Conservation (phyloP, 2,888 invertebrate genomes). For the Drosophila infuscata region DNA sequence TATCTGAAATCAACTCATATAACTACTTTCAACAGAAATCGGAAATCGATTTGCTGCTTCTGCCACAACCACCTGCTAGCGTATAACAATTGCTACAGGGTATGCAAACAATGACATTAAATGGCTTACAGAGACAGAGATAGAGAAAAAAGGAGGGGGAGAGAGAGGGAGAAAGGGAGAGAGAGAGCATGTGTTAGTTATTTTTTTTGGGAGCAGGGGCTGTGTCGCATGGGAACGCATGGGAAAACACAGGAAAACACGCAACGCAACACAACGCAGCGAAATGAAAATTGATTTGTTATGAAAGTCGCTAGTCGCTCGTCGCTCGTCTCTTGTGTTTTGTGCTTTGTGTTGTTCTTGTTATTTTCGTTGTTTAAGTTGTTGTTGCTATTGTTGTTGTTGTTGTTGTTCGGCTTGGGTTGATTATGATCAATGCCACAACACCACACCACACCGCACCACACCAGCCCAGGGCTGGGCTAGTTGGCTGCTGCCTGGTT, state of each 20-base stretch:
- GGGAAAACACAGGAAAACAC: constrained; percentile 43
- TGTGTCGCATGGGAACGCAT: constrained; percentile 37
- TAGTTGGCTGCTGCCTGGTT: not conserved
- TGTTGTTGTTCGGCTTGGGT: constrained; percentile 13
- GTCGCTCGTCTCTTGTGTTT: constrained; percentile 15
- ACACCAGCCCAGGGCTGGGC: not conserved
- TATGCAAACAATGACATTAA: constrained; percentile 16
- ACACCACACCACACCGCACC: no score
- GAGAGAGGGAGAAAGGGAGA: not conserved
- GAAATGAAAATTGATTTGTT: constrained; percentile 69
- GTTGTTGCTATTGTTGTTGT: constrained; percentile 22
- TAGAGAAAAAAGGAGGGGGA: not conserved
- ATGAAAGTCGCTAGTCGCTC: constrained; percentile 44
- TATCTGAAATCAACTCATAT: not conserved
- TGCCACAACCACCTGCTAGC: not conserved
- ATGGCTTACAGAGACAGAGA: not conserved
- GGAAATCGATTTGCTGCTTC: not conserved
- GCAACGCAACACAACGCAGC: constrained; percentile 43
- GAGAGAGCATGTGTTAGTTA: not conserved
- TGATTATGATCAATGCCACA: constrained; percentile 60
- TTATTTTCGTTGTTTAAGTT: constrained; percentile 5
- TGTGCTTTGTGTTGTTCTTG: not conserved
- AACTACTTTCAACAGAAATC: not conserved
- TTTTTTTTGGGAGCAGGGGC: not conserved
- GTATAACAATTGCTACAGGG: not conserved